Evolutionary conservation across 2,888 invertebrate genomes (phyloP).

Genomic region (Eupsilia transversa): DNA sequence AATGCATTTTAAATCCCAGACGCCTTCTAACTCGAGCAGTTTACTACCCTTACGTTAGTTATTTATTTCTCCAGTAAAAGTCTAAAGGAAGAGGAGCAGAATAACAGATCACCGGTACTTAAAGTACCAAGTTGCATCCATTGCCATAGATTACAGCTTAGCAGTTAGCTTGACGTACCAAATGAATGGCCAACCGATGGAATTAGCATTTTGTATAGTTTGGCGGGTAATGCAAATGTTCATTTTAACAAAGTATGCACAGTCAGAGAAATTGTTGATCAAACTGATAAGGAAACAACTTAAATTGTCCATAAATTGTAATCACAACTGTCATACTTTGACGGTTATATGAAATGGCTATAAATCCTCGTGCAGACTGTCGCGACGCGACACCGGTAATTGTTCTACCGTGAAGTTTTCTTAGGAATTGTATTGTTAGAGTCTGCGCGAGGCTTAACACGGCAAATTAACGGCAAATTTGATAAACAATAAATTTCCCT

Average conservation of each 20-base stretch:
- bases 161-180: constrained; percentile 9
- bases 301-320: no score
- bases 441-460: no score
- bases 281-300: no score
- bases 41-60: background rate
- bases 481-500: no score
- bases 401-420: no score
- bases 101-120: constrained; percentile 23
- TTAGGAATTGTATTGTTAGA: no score
- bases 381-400: no score
- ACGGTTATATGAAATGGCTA: no score
- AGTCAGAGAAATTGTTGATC: no score
- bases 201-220: constrained; percentile 32
- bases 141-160: constrained; percentile 15
- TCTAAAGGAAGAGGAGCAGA: background rate
- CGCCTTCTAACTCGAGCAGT: background rate
- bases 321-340: no score
- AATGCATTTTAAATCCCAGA: background rate
- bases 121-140: constrained; percentile 1
- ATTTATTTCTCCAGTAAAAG: constrained; percentile 13
- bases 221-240: background rate
- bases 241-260: constrained; percentile 17
- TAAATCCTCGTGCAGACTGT: no score
- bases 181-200: constrained; percentile 19
- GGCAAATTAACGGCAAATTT: no score